These are phyloP conservation scores for Physocephala rufipes DNA, from an alignment of 2,888 invertebrate species.

Conservation along the genomic window DNA sequence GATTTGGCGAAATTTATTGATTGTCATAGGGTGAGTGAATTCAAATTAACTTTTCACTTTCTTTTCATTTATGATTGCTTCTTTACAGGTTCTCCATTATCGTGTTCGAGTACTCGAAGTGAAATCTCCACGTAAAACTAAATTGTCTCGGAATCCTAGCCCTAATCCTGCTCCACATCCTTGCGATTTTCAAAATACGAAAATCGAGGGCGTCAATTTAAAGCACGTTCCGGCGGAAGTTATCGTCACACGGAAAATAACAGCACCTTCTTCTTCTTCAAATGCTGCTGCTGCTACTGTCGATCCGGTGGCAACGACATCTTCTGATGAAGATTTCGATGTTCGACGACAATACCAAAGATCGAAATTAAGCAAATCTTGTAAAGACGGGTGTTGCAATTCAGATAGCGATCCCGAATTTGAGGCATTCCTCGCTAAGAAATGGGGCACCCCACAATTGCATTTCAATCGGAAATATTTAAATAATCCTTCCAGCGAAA, in stretches of 20 bases:
- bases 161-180: slow-evolving; percentile 46
- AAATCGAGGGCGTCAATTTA: slow-evolving; percentile 57
- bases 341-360: slow-evolving; percentile 41
- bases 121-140: slow-evolving; percentile 54
- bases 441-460: slow-evolving; percentile 63
- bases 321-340: slow-evolving; percentile 45
- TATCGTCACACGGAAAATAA: slow-evolving; percentile 58
- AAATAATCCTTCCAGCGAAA: slow-evolving; percentile 49
- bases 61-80: background rate
- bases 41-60: background rate
- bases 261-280: slow-evolving; percentile 47
- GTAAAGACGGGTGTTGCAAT: slow-evolving; percentile 40
- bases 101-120: slow-evolving; percentile 57
- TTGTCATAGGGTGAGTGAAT: slow-evolving; percentile 54
- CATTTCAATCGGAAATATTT: slow-evolving; percentile 63
- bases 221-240: slow-evolving; percentile 58
- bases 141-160: slow-evolving; percentile 46
- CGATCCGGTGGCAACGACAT: slow-evolving; percentile 25
- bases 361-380: slow-evolving; percentile 12
- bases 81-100: slow-evolving; percentile 55
- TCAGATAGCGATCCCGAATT: slow-evolving; percentile 53
- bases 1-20: slow-evolving; percentile 60
- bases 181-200: slow-evolving; percentile 54
- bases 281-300: slow-evolving; percentile 37
- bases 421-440: slow-evolving; percentile 54